Percentiles rank a stretch among this genome's conserved stretches.
phyloP scores from a whole-genome alignment of 2,113 vertebrate species.

The Pongo pygmaeus region DNA sequence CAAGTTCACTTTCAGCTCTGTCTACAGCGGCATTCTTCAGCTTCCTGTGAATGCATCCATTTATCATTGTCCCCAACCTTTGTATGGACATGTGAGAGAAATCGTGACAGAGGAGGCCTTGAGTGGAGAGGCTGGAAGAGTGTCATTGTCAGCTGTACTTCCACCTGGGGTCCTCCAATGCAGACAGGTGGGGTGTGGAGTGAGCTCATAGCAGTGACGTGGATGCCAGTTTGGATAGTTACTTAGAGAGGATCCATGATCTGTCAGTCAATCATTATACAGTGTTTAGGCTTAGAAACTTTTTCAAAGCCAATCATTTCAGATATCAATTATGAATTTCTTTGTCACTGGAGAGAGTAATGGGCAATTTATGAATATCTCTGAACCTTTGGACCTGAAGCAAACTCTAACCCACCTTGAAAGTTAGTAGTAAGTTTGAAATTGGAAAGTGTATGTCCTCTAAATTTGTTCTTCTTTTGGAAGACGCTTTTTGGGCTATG shows the following conservation, averaged over 20 bases:
- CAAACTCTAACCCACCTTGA: not conserved
- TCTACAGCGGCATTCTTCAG: not conserved
- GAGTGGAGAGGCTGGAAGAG: not conserved
- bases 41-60: not conserved
- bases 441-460: not conserved
- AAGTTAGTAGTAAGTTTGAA: constrained; percentile 12
- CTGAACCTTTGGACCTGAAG: not conserved
- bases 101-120: not conserved
- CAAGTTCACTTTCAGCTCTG: not conserved
- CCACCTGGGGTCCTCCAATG: no score
- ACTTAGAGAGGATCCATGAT: not conserved
- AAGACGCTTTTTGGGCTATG: not conserved
- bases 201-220: not conserved
- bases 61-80: not conserved
- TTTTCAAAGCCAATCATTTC: not conserved
- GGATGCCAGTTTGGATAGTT: not conserved
- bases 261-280: not conserved
- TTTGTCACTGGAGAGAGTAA: not conserved
- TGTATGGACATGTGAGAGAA: not conserved
- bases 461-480: not conserved
- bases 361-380: not conserved
- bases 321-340: not conserved
- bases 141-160: not conserved
- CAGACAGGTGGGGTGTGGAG: not conserved
- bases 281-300: not conserved